Evolutionary conservation across 2,113 vertebrate species (phyloP).

Genomic region (Condylura cristata): DNA sequence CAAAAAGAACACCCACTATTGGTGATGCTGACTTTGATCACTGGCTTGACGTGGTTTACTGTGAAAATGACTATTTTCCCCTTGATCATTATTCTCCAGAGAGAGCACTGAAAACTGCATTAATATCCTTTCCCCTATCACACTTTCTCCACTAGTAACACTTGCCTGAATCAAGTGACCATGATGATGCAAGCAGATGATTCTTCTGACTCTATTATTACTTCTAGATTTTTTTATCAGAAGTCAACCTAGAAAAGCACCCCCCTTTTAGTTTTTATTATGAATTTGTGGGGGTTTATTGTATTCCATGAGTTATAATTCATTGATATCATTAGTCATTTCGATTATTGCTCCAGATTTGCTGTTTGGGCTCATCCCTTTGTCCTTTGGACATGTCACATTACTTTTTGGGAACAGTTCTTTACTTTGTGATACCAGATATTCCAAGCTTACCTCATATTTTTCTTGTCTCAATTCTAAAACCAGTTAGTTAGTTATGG

Average conservation of each 20-base stretch:
- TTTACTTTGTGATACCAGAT: background rate
- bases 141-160: background rate
- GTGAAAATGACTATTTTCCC: background rate
- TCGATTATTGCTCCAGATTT: background rate
- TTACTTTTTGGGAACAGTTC: background rate
- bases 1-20: background rate
- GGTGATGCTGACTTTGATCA: background rate
- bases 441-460: background rate
- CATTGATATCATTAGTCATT: background rate
- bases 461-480: background rate
- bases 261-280: background rate
- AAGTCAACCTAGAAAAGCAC: background rate
- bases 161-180: background rate
- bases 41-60: background rate
- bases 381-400: background rate
- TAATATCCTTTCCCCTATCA: background rate
- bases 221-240: background rate
- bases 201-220: background rate
- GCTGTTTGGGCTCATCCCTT: background rate
- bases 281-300: background rate
- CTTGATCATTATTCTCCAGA: background rate
- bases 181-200: background rate
- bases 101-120: background rate
- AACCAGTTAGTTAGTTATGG: background rate
- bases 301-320: background rate